These are phyloP conservation scores for Octodon degus DNA, from an alignment of 2,113 vertebrate genomes.

Conservation along the genomic window DNA sequence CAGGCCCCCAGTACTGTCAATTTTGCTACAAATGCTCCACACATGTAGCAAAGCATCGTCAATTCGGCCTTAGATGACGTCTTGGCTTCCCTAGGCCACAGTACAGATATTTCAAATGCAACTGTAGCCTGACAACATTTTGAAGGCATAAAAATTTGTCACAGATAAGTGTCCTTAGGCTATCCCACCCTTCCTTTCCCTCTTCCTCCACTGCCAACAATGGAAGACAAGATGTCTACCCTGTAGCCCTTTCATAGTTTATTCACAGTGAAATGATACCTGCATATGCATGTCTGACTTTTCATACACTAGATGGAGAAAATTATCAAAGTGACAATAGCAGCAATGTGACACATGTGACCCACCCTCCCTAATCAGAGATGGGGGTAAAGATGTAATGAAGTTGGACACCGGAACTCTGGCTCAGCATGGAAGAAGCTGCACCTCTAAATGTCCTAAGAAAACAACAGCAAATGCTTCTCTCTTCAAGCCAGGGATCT, in stretches of 20 bases:
- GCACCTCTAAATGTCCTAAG: neutral
- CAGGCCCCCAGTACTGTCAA: too few relatives aligned
- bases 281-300: neutral
- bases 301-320: neutral
- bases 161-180: neutral
- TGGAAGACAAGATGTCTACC: too few relatives aligned
- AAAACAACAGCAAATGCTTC: neutral
- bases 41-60: neutral
- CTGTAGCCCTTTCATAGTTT: neutral
- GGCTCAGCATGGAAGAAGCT: neutral
- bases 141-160: neutral
- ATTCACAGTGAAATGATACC: neutral
- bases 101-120: neutral
- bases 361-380: neutral
- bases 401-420: neutral
- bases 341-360: neutral
- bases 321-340: neutral
- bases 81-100: neutral
- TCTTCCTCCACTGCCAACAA: neutral
- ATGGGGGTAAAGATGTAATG: neutral
- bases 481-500: neutral
- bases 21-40: neutral
- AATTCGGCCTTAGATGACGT: neutral
- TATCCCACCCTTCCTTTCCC: fast-evolving
- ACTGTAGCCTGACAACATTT: neutral